Conservation (phyloP, 2,797 vertebrate genomes). For the Botia kubotai region DNA sequence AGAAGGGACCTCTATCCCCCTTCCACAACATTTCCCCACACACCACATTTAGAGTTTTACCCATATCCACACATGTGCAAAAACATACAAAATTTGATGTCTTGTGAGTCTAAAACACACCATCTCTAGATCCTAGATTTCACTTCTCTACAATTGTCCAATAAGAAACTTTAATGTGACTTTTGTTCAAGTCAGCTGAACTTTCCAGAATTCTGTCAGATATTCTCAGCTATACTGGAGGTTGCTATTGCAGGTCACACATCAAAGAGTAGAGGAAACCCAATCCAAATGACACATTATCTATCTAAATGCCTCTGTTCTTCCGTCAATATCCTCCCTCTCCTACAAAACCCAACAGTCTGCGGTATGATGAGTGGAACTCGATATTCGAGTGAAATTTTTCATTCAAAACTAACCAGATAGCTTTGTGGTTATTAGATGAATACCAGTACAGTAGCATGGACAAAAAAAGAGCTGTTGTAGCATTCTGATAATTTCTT, state of each 20-base stretch:
- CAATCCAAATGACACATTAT: slow-evolving; percentile 46
- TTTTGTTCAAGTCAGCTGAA: slow-evolving; percentile 36
- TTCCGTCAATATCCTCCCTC: slow-evolving; percentile 38
- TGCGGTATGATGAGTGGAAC: slow-evolving; percentile 10
- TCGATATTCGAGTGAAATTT: slow-evolving; percentile 33
- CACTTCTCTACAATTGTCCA: slow-evolving; percentile 21
- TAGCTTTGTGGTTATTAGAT: neutral
- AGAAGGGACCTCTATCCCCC: slow-evolving; percentile 69
- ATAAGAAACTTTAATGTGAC: slow-evolving; percentile 13
- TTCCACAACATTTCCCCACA: slow-evolving; percentile 49
- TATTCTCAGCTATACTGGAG: slow-evolving; percentile 22
- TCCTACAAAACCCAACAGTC: slow-evolving; percentile 29
- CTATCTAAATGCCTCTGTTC: slow-evolving; percentile 39
- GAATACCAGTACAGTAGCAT: neutral
- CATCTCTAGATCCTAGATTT: slow-evolving; percentile 15
- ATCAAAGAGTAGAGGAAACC: slow-evolving; percentile 45
- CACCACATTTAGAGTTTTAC: slow-evolving; percentile 50
- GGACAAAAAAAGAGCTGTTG: neutral
- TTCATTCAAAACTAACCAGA: slow-evolving; percentile 31
- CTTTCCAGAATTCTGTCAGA: slow-evolving; percentile 14
- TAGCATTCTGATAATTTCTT: slow-evolving; percentile 1
- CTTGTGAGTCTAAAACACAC: slow-evolving; percentile 34
- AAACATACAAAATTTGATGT: slow-evolving; percentile 8
- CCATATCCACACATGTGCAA: slow-evolving; percentile 21
- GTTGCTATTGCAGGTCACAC: slow-evolving; percentile 44